phyloP scores from a whole-genome alignment of 1,140 invertebrate genomes.

The Triops cancriformis region DNA sequence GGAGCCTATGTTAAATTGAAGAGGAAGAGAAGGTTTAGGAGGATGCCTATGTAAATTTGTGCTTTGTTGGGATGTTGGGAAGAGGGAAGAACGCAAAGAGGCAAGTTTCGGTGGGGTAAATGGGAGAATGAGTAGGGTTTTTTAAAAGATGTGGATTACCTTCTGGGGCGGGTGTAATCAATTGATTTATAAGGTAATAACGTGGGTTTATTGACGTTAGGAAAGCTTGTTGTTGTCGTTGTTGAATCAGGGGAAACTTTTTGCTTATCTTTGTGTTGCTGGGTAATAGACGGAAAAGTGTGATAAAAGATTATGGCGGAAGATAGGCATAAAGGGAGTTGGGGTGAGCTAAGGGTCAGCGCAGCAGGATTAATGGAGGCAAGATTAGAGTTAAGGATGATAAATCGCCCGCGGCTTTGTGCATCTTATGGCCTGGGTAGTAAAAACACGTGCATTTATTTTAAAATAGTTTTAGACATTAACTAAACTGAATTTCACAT shows the following conservation, averaged over 20 bases:
- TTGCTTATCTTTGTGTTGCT: background rate
- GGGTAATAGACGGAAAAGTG: background rate
- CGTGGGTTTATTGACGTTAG: background rate
- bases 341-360: background rate
- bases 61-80: too few species aligned
- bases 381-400: background rate
- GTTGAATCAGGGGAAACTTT: background rate
- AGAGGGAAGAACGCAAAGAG: too few species aligned
- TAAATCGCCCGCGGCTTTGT: background rate
- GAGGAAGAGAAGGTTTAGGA: too few species aligned
- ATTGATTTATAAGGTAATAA: conserved; percentile 1
- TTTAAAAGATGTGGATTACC: background rate
- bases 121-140: background rate
- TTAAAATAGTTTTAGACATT: too few species aligned
- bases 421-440: too few species aligned
- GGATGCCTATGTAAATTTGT: too few species aligned
- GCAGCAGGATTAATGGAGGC: background rate
- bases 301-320: background rate
- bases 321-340: background rate
- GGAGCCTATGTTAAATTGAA: too few species aligned
- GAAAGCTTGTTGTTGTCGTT: background rate
- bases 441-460: too few species aligned
- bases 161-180: background rate
- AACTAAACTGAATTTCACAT: too few species aligned
- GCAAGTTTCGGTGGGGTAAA: background rate